Percentiles rank a stretch among this genome's conserved stretches.
Conservation (phyloP, 2,888 invertebrate genomes). For the Lydus trimaculatus region DNA sequence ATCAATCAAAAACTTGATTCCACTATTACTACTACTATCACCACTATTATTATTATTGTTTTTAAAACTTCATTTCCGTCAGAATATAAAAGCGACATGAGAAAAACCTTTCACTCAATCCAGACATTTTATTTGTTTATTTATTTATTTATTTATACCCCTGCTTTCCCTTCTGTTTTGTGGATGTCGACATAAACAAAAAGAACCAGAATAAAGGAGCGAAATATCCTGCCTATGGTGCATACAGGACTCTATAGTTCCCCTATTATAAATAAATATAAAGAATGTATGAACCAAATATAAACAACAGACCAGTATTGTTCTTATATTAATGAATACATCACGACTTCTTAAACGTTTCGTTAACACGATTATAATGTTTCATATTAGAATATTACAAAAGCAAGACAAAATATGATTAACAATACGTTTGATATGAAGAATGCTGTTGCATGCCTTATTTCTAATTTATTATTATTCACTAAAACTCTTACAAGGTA, state of each 20-base stretch:
- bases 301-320: conserved; percentile 13
- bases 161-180: not conserved
- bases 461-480: not conserved
- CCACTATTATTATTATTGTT: conserved; percentile 3
- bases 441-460: not conserved
- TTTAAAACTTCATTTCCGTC: conserved; percentile 7
- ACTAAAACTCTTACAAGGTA: not conserved
- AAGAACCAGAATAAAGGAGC: not conserved
- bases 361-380: conserved; percentile 1
- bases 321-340: conserved; percentile 6
- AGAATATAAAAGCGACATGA: conserved; percentile 4
- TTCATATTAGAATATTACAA: not conserved
- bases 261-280: not conserved
- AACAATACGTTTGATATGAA: too few species aligned
- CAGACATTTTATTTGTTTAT: conserved; percentile 7
- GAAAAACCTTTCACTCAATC: conserved; percentile 4
- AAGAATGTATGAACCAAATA: conserved; percentile 9
- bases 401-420: too few species aligned
- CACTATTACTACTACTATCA: not conserved
- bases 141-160: too few species aligned
- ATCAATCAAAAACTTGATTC: conserved; percentile 5
- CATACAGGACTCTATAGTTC: not conserved
- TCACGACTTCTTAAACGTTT: not conserved
- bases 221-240: not conserved
- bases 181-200: conserved; percentile 4